phyloP scores from a whole-genome alignment of 2,797 vertebrate genomes.

The Arnoldichthys spilopterus region DNA sequence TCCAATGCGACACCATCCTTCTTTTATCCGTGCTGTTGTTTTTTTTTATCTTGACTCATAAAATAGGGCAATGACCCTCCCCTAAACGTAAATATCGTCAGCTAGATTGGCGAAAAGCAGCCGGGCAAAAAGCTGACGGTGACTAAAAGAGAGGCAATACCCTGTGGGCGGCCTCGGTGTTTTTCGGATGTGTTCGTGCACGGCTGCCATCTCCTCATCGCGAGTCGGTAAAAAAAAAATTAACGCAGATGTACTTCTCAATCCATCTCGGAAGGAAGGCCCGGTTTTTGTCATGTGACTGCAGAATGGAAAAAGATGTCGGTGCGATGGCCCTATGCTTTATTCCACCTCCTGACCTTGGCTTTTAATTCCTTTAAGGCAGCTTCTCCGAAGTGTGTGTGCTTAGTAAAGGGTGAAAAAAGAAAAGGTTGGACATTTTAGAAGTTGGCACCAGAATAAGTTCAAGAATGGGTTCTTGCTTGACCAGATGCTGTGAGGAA shows the following conservation, averaged over 20 bases:
- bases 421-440: slow-evolving; percentile 2
- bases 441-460: slow-evolving; percentile 10
- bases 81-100: not conserved
- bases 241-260: slow-evolving; percentile 22
- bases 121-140: not conserved
- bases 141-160: slow-evolving; percentile 12
- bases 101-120: not conserved
- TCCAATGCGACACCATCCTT: slow-evolving; percentile 1
- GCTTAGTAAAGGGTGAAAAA: not conserved
- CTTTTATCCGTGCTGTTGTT: not conserved
- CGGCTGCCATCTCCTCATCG: not conserved
- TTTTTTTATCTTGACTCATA: not conserved
- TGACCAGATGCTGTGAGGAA: not conserved
- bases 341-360: slow-evolving; percentile 31
- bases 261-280: slow-evolving; percentile 33
- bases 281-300: slow-evolving; percentile 51
- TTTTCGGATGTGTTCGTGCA: slow-evolving; percentile 5
- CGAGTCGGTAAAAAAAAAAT: not conserved
- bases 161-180: slow-evolving; percentile 3
- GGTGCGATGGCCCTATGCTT: not conserved
- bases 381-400: not conserved
- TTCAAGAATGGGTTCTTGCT: slow-evolving; percentile 20
- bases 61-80: not conserved
- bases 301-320: slow-evolving; percentile 5
- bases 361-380: slow-evolving; percentile 11